These are phyloP conservation scores for Heliconius erato DNA, from an alignment of 2,888 invertebrate species.

Conservation along the genomic window DNA sequence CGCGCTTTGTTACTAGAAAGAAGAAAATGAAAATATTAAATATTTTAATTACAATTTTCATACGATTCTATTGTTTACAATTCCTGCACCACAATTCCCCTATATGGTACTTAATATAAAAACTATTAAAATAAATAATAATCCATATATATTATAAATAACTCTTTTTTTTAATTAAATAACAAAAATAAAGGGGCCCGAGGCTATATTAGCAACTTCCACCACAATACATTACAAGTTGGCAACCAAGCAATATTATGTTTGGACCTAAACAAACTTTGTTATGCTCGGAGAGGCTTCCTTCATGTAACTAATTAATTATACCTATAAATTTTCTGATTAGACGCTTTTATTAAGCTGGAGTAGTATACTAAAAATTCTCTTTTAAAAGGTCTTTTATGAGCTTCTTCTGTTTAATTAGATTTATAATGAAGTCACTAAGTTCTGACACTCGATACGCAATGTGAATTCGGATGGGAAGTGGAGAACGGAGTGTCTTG, in stretches of 20 bases:
- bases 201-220: constrained; percentile 27
- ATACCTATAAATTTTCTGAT: constrained; percentile 46
- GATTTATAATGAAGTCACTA: background rate
- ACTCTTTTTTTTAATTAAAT: constrained; percentile 15
- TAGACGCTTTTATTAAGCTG: constrained; percentile 41
- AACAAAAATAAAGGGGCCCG: constrained; percentile 22
- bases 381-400: constrained; percentile 23
- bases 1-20: background rate
- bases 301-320: constrained; percentile 47
- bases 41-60: no score
- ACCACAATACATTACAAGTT: constrained; percentile 45
- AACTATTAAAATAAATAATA: background rate
- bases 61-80: no score
- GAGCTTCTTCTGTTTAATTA: background rate
- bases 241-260: constrained; percentile 43
- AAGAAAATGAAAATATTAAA: background rate
- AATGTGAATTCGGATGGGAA: background rate
- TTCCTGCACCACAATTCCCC: no score
- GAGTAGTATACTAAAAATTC: constrained; percentile 32
- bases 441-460: background rate
- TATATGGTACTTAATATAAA: no score
- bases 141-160: background rate
- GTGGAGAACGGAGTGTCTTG: no score
- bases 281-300: constrained; percentile 46
- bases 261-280: constrained; percentile 52